These are phyloP conservation scores for Pteromalus puparum DNA, from an alignment of 1,140 invertebrate species.

Conservation along the genomic window DNA sequence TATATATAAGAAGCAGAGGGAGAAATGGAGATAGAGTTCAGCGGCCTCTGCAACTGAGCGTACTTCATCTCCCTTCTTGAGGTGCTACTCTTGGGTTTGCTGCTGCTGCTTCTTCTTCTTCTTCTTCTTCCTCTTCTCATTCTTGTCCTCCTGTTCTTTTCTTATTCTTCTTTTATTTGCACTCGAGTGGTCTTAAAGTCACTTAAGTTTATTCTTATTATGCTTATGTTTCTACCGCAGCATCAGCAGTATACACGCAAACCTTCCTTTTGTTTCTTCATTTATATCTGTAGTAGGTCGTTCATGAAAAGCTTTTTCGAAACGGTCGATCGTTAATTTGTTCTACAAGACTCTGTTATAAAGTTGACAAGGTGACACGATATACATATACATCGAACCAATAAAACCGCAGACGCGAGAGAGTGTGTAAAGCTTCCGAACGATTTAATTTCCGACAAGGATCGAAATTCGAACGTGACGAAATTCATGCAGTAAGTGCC, in stretches of 20 bases:
- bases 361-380: too few species aligned
- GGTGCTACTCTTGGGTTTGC: slow-evolving; percentile 11
- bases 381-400: too few species aligned
- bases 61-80: slow-evolving; percentile 35
- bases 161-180: slow-evolving; percentile 11
- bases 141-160: slow-evolving; percentile 12
- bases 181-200: slow-evolving; percentile 9
- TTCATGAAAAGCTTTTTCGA: too few species aligned
- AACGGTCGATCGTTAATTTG: too few species aligned
- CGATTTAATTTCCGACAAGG: slow-evolving; percentile 9
- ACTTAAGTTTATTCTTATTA: slow-evolving; percentile 10
- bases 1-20: slow-evolving; percentile 7
- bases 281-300: neutral
- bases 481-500: neutral
- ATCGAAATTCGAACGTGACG: slow-evolving; percentile 14
- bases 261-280: neutral
- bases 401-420: too few species aligned
- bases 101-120: slow-evolving; percentile 14
- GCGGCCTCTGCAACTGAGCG: slow-evolving; percentile 20
- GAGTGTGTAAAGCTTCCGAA: too few species aligned
- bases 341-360: too few species aligned
- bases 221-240: neutral
- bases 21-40: slow-evolving; percentile 20
- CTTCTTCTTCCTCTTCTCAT: slow-evolving; percentile 18
- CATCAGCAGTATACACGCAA: neutral